Base-by-base conservation (phyloP, 2,888 invertebrate genomes). In the Drosophila paracracens region DNA sequence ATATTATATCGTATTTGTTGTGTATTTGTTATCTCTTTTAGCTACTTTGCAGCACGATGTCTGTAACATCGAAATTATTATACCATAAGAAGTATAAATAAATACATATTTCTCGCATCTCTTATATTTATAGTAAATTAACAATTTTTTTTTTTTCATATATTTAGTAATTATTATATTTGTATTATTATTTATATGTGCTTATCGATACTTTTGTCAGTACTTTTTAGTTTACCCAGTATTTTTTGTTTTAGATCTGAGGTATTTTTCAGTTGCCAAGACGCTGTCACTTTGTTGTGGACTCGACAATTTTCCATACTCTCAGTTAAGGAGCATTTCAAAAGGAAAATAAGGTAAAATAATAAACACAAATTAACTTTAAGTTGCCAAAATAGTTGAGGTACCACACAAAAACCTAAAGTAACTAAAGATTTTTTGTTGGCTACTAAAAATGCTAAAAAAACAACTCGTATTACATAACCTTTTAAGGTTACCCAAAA, bases 401-500 rank as follows among this genome's bases (percentile, higher is more conserved):
- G 27, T 18, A 21, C 4, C 8, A n/a, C n/a, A 25, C 1, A 7
- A 7, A 25, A 4, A 7, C 6, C 6, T 4, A 18, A 29, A 52
- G 4, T 6, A 18, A 13, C 16, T 18, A 18, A 43, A n/a, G 1
- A 0, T 8, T 4, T 11, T 27, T 25, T 25, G 16, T 43, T 11
- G 5, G 1, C 7, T 10, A 18, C 21, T 13, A 25, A 10, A 40
- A 57, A 1, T 11, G 10, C 13, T 11, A 16, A 13, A 76, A 54
- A 25, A 73, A 67, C 66, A 73, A 62, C n/a, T 43, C 31, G 40
- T 57, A 81, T 91, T 91, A 91, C 91, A 91, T 91, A 91, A 91
- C 91, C 89, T 82, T 86, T 91, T 90, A 85, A 91, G 90, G 90
- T 91, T 91, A 91, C 82, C 62, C 46, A 46, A 25, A 73, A 77